Base-by-base conservation (phyloP, 1,140 invertebrate species). In the Pygmarrhopalites habei region DNA sequence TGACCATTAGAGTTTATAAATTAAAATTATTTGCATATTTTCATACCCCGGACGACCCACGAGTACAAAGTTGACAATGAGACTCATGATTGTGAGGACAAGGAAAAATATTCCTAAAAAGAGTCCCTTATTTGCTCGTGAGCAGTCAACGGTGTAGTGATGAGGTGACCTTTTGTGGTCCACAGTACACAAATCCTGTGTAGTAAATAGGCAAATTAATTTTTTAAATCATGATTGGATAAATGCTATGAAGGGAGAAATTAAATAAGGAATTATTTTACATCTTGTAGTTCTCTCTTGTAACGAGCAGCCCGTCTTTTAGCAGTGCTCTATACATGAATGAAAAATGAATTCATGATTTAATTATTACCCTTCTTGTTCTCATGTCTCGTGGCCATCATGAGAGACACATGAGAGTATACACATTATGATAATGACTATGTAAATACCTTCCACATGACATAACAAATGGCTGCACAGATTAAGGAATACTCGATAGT, bases 401-500 rank as follows among this genome's bases (percentile, higher is more conserved):
- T n/a, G n/a, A n/a, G n/a, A n/a, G n/a, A n/a, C n/a, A n/a, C n/a
- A n/a, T n/a, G n/a, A n/a, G n/a, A n/a, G n/a, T n/a, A n/a, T n/a
- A n/a, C n/a, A n/a, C n/a, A n/a, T n/a, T n/a, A n/a, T n/a, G n/a
- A n/a, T n/a, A n/a, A n/a, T n/a, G n/a, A n/a, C n/a, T n/a, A n/a
- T 32, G 90, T 90, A 74, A 88, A 87, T 74, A n/a, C n/a, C n/a
- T 91, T 91, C 92, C 92, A 95, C 89, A 95, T 94, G 19, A 94
- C 90, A 72, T 94, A 95, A 17, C 90, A 78, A 61, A 96, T 93
- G 25, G 92, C 94, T 0, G 93, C 92, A 72, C 92, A 96, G 55
- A 98, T 95, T 21, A 70, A 43, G 55, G 90, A 94, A 76, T 96
- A 97, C 77, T 96, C 93, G 66, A 97, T 95, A 19, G 91, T 95